These are phyloP conservation scores for Lottia scabra DNA, from an alignment of 2,888 invertebrate species.

Conservation along the genomic window DNA sequence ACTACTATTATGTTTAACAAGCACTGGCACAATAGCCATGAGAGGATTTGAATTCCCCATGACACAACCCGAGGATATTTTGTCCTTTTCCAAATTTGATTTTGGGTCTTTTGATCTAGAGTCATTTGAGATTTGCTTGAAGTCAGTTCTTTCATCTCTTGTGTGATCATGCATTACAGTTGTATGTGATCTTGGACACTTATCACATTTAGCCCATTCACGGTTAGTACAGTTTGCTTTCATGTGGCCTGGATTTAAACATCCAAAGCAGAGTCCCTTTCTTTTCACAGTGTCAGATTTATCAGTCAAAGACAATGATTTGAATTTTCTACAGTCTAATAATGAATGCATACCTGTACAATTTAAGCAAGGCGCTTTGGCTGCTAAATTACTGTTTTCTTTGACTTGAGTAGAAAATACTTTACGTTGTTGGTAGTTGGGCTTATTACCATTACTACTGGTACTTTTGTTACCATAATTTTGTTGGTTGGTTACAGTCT, in stretches of 20 bases:
- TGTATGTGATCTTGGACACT: not conserved
- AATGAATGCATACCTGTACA: not conserved
- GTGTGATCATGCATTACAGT: not conserved
- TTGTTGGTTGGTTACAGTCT: too few species aligned
- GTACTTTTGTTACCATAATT: not conserved
- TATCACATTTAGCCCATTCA: not conserved
- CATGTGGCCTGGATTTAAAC: not conserved
- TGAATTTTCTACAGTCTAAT: not conserved
- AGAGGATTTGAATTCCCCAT: not conserved
- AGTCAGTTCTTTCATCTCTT: not conserved
- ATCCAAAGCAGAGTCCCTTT: not conserved
- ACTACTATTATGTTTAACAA: not conserved
- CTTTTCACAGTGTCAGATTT: not conserved
- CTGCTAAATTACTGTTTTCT: not conserved
- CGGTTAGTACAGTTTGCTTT: not conserved
- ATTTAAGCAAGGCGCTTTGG: not conserved
- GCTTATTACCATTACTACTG: not conserved
- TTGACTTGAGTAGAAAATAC: conserved; percentile 1
- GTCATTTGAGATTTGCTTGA: not conserved
- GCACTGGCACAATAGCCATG: not conserved
- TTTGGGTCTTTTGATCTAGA: not conserved
- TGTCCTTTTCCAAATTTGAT: not conserved
- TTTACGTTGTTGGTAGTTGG: not conserved
- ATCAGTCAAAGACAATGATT: not conserved
- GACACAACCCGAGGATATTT: not conserved